Conservation (phyloP, 1,140 invertebrate species). For the Lycorma delicatula region DNA sequence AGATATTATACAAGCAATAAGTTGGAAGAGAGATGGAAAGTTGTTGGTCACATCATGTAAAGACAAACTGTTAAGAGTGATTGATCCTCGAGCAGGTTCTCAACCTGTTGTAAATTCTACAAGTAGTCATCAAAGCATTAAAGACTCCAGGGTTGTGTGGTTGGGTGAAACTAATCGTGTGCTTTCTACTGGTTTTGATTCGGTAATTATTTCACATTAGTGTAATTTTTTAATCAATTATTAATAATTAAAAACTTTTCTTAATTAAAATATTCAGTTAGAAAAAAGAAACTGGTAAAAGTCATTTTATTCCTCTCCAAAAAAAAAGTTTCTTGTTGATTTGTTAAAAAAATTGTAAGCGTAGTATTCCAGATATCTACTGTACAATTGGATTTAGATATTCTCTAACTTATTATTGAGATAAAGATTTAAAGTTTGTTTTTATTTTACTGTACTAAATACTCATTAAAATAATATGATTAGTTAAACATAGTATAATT, state of each 20-base stretch:
- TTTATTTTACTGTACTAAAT: too few species aligned
- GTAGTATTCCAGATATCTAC: too few species aligned
- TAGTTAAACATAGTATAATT: too few species aligned
- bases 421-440: too few species aligned
- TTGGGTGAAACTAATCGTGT: constrained; percentile 72
- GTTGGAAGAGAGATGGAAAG: constrained; percentile 75
- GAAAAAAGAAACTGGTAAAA: too few species aligned
- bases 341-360: too few species aligned
- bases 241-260: background rate
- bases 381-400: too few species aligned
- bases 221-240: background rate
- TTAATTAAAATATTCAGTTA: too few species aligned
- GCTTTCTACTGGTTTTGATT: constrained; percentile 63
- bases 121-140: constrained; percentile 76
- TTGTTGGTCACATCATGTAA: constrained; percentile 64
- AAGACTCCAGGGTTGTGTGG: constrained; percentile 85
- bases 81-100: constrained; percentile 61
- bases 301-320: too few species aligned
- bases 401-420: too few species aligned
- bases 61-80: constrained; percentile 71
- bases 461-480: too few species aligned
- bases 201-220: constrained; percentile 31
- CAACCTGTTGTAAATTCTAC: constrained; percentile 50
- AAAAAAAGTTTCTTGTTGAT: too few species aligned
- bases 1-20: constrained; percentile 74